Evolutionary conservation across 2,113 vertebrate genomes (phyloP).

Genomic region (Neolamprologus caudopunctatus): DNA sequence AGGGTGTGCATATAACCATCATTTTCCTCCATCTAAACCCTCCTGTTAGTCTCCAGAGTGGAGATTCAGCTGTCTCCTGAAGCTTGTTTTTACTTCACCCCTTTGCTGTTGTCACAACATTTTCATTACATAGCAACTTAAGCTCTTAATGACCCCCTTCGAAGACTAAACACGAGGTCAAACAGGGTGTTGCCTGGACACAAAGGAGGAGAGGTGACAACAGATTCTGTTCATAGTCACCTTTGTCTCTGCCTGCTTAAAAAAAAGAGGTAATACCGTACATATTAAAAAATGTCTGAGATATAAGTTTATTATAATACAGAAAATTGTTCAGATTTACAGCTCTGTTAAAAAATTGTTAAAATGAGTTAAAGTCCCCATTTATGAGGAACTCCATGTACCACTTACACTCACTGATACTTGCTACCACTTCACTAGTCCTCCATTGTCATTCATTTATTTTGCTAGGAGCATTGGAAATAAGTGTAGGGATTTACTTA

Average conservation of each 20-base stretch:
- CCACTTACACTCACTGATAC: background rate
- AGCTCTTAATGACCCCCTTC: constrained; percentile 55
- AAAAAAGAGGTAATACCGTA: background rate
- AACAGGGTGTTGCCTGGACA: constrained; percentile 42
- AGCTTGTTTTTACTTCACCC: constrained; percentile 57
- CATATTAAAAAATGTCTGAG: background rate
- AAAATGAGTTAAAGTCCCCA: background rate
- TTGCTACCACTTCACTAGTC: background rate
- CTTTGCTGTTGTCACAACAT: constrained; percentile 63
- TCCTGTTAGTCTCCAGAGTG: constrained; percentile 23
- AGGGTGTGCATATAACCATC: constrained; percentile 59
- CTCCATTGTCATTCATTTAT: background rate
- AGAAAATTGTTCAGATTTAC: background rate
- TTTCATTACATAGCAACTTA: constrained; percentile 64
- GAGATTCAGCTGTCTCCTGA: constrained; percentile 53
- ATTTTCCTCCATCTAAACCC: constrained; percentile 46
- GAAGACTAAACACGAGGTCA: constrained; percentile 60
- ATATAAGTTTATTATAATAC: background rate
- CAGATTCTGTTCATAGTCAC: background rate
- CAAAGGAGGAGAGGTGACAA: background rate
- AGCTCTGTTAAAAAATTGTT: background rate
- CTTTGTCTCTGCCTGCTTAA: background rate
- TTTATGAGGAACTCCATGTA: background rate
- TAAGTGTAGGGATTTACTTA: background rate
- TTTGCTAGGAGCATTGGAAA: background rate